phyloP scores from a whole-genome alignment of 37 sponge, comb jelly and placozoan species.

The Spongilla lacustris region DNA sequence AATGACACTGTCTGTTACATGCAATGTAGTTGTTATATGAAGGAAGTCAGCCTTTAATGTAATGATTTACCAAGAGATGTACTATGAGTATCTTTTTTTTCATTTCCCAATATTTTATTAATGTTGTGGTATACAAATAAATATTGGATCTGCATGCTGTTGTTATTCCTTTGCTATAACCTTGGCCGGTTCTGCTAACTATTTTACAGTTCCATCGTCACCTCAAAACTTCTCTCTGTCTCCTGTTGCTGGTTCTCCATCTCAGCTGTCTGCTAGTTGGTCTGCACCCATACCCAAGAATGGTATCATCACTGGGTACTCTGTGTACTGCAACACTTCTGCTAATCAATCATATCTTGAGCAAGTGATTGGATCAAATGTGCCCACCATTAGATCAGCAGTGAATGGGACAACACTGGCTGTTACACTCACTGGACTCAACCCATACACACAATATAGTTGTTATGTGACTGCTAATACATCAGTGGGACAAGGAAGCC shows the following conservation, averaged over 20 bases:
- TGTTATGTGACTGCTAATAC: constrained; percentile 38
- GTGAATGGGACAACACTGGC: not conserved
- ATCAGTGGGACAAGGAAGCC: constrained; percentile 10
- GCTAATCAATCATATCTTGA: not conserved
- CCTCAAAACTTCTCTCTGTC: not conserved
- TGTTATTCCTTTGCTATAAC: too few species aligned
- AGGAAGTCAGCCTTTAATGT: too few species aligned
- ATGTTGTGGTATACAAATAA: too few species aligned
- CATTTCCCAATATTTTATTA: too few species aligned
- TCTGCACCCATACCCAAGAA: not conserved
- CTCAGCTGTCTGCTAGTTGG: not conserved
- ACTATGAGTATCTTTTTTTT: not conserved
- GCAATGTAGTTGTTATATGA: too few species aligned
- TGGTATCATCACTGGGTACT: not conserved
- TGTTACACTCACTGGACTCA: constrained; percentile 15
- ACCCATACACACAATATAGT: constrained; percentile 17
- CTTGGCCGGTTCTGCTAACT: too few species aligned
- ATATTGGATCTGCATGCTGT: too few species aligned
- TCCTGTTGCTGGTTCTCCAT: not conserved
- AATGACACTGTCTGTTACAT: too few species aligned
- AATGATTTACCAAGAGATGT: not conserved
- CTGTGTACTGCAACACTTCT: constrained; percentile 1
- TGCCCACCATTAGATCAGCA: not conserved
- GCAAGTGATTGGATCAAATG: not conserved
- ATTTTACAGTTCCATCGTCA: not conserved